Evolutionary conservation across 2,113 vertebrate genomes (phyloP).

Genomic region (Chaetorhynchus papuensis): DNA sequence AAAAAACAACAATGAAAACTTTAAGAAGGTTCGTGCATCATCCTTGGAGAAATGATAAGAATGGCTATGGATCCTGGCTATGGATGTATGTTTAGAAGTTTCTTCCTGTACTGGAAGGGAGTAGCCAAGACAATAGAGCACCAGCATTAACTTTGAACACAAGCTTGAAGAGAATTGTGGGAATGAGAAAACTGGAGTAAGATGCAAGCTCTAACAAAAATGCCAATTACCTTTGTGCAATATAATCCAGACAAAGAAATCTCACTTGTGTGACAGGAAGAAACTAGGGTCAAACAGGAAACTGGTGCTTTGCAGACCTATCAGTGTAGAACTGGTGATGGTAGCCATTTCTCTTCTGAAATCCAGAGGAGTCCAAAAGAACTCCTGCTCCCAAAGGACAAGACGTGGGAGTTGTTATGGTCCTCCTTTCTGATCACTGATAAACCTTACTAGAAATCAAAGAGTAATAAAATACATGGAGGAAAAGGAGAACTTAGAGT

Average conservation of each 20-base stretch:
- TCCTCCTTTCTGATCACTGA: background rate
- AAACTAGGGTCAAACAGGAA: background rate
- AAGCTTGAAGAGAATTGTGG: no score
- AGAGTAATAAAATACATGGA: background rate
- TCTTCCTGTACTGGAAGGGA: background rate
- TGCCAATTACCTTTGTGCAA: background rate
- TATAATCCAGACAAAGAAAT: background rate
- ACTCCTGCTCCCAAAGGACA: background rate
- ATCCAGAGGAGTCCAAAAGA: background rate
- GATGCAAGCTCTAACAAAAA: background rate
- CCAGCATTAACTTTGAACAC: background rate
- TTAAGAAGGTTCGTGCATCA: background rate
- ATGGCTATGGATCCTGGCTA: background rate
- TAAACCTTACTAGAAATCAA: background rate
- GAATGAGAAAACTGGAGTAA: background rate
- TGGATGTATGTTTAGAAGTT: fast-evolving
- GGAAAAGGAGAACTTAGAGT: background rate
- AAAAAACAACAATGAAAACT: background rate
- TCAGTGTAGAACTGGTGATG: background rate
- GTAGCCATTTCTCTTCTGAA: background rate
- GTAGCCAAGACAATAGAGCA: background rate
- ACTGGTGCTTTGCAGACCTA: background rate
- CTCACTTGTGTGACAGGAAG: background rate
- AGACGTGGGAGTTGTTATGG: background rate
- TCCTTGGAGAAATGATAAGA: background rate